Percentiles rank a stretch among this genome's conserved stretches.
phyloP scores from a whole-genome alignment of 2,113 vertebrate species.

The Oreotragus oreotragus region DNA sequence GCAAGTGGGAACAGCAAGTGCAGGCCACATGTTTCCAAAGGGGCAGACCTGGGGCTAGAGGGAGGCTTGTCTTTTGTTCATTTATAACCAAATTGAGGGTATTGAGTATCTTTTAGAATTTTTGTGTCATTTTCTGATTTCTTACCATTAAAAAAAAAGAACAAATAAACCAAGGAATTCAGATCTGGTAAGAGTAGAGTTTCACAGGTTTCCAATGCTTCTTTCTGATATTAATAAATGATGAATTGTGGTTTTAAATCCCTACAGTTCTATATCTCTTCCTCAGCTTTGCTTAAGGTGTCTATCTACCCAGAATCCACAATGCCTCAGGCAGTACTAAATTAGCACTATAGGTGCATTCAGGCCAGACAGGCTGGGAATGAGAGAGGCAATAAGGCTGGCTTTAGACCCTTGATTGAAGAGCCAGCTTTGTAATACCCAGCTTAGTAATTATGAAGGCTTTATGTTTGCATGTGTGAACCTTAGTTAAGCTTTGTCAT shows the following conservation, averaged over 20 bases:
- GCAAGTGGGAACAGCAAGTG: background rate
- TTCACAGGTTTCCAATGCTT: conserved; percentile 36
- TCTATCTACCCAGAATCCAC: conserved; percentile 21
- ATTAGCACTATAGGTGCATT: conserved; percentile 49
- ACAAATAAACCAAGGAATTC: background rate
- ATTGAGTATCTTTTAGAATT: conserved; percentile 21
- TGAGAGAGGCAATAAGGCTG: conserved; percentile 42
- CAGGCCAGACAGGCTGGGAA: conserved; percentile 5
- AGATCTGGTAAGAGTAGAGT: background rate
- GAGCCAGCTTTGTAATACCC: conserved; percentile 53
- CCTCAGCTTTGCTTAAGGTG: conserved; percentile 27
- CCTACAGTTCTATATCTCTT: conserved; percentile 15
- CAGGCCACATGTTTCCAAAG: background rate
- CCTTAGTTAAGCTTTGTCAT: conserved; percentile 71
- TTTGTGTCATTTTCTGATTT: conserved; percentile 49
- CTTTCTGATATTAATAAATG: conserved; percentile 51
- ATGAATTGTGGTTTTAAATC: conserved; percentile 34
- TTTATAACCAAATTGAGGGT: background rate
- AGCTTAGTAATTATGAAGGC: conserved; percentile 60
- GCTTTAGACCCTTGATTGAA: conserved; percentile 54
- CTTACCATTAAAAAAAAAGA: background rate
- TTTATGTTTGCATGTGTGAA: conserved; percentile 63
- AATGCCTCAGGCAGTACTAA: conserved; percentile 41
- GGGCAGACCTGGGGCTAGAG: background rate
- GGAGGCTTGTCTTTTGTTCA: background rate